phyloP scores from a whole-genome alignment of 1,140 invertebrate genomes.

The Cepaea nemoralis region DNA sequence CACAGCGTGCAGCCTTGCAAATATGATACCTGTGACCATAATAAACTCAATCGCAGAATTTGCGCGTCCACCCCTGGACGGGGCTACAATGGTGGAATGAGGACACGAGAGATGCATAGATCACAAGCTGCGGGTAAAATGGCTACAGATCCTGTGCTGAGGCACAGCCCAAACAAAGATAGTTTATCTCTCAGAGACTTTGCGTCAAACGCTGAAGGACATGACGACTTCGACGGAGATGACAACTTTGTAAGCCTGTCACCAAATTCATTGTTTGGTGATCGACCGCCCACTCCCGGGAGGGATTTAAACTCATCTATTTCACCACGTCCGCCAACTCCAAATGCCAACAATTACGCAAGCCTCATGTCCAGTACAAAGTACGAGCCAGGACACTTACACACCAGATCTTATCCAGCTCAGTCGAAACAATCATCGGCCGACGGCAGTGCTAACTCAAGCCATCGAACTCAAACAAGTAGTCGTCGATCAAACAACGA shows the following conservation, averaged over 20 bases:
- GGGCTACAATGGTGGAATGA: slow-evolving; percentile 2
- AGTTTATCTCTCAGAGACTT: not conserved
- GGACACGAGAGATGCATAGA: not conserved
- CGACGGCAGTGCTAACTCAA: not conserved
- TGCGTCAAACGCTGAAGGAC: not conserved
- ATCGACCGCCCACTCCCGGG: slow-evolving; percentile 30
- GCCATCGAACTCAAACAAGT: not conserved
- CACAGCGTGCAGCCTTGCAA: not conserved
- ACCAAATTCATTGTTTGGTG: not conserved
- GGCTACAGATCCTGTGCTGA: slow-evolving; percentile 7
- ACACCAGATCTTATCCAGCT: not conserved
- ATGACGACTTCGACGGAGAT: not conserved
- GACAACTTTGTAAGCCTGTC: slow-evolving; percentile 15
- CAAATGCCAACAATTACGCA: slow-evolving; percentile 24
- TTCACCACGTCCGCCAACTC: slow-evolving; percentile 26
- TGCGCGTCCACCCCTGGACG: slow-evolving; percentile 14
- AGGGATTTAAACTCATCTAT: slow-evolving; percentile 8
- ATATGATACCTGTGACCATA: not conserved
- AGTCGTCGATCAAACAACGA: not conserved
- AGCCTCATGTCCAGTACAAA: slow-evolving; percentile 13
- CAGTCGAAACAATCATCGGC: not conserved
- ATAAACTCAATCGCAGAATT: not conserved
- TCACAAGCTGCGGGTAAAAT: not conserved
- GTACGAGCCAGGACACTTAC: not conserved
- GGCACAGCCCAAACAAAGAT: slow-evolving; percentile 20